Base-by-base conservation (phyloP, 2,888 invertebrate genomes). In the Sthenelais limicola region DNA sequence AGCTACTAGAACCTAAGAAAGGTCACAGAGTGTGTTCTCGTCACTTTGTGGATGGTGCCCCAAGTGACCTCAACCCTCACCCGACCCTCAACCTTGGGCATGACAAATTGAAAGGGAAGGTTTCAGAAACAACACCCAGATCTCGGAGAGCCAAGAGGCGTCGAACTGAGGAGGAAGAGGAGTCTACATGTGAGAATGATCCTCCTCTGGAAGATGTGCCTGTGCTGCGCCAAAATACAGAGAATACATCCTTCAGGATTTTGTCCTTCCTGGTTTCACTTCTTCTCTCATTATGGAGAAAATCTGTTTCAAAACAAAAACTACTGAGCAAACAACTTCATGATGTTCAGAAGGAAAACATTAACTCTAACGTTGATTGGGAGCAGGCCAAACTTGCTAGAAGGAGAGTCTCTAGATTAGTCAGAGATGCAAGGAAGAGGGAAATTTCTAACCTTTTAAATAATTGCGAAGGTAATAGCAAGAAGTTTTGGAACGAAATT, bases 1-100 rank as follows among this genome's bases (percentile, higher is more conserved):
- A 52, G 52, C 30, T 77, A 9, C 75, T 74, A 74, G 74, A 72
- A 12, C 77, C 78, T 24, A 43, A 71, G 7, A 75, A 74, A 38
- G 76, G 75, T 56, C 47, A 54, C 24, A 33, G 77, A 1, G 71
- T 77, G 18, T 77, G 76, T 28, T 58, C 47, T 21, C 48, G 30
- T 12, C 76, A 77, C 35, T 77, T 77, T 66, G 47, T 71, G n/a
- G 76, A 73, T 35, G 71, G 73, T 18, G 68, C 76, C 35, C 76
- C 76, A 5, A 76, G 73, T 12, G 38, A 66, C 0, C 47, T 58
- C 30, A 73, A 73, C 32, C 76, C 74, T 32, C 43, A 74, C 18
- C 76, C 76, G 49, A 68, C 70, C 26, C 26, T 52, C 1, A 52
- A 52, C 5, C 52, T 52, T 52, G 52, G 52, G 4, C 26, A 52